Base-by-base conservation (phyloP, 2,797 vertebrate species). In the Hydrophis major region DNA sequence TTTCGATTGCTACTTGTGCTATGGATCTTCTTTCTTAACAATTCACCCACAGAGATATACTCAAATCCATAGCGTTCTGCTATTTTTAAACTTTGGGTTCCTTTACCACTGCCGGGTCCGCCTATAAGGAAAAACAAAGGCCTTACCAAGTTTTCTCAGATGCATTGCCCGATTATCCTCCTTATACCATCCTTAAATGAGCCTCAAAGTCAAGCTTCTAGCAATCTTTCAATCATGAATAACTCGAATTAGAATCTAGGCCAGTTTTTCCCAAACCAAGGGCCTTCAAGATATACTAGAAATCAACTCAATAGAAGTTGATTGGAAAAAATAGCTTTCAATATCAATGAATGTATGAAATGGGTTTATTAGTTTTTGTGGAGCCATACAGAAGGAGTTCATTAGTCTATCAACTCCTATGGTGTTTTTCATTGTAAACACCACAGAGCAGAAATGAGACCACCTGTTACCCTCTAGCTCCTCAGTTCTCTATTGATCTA, bases 1-100 rank as follows among this genome's bases (percentile, higher is more conserved):
- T 99, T 99, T 93, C 99, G 97, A 96, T 99, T 99, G 97, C 99
- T 99, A 97, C 99, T 99, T 94, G 99, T 98, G n/a, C 98, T 99
- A 96, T 99, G 99, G 97, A 99, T 99, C 97, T 99, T 99, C 98
- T 98, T 99, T 94, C 99, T 98, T 94, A 99, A 96, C 94, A 99
- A 95, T 96, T 99, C 99, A 66, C 99, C 99, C 94, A 99, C 99
- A 0, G 99, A 99, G 96, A 99, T 98, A 93, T 99, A 99, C 93
- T 99, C 98, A 97, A 99, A 99, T 94, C 99, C 98, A 1, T 99
- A 99, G 92, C 98, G 99, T 95, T 99, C 98, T 0, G 99, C 99
- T 8, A 99, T 99, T 97, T 99, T 99, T 98, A 99, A 96, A 96
- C 99, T 99, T 96, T 99, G 99, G 1, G 99, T 99, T 86, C 99